phyloP scores from a whole-genome alignment of 1,140 invertebrate genomes.

The Scaptomyza graminum region DNA sequence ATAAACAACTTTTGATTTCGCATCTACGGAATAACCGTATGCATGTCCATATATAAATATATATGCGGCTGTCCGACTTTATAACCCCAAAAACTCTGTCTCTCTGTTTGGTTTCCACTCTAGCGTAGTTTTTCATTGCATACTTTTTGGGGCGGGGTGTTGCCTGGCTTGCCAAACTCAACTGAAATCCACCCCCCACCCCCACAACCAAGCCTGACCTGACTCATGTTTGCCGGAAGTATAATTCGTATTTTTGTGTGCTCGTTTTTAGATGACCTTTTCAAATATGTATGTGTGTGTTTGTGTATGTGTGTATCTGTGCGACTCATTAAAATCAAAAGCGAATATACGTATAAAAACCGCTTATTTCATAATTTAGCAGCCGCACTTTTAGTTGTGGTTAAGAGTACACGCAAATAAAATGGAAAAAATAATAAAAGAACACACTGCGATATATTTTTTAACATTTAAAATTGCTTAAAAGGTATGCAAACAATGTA shows the following conservation, averaged over 20 bases:
- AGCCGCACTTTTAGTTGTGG: slow-evolving; percentile 75
- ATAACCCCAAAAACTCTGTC: neutral
- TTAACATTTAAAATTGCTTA: slow-evolving; percentile 70
- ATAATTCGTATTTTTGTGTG: slow-evolving; percentile 41
- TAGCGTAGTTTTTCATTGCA: slow-evolving; percentile 42
- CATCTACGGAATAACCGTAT: slow-evolving; percentile 45
- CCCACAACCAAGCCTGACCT: neutral
- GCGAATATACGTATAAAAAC: slow-evolving; percentile 42
- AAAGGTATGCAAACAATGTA: slow-evolving; percentile 76
- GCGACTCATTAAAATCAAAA: slow-evolving; percentile 73
- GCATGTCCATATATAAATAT: too few relatives aligned
- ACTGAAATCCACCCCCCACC: too few relatives aligned
- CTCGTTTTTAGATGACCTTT: slow-evolving; percentile 65
- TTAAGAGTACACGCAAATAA: slow-evolving; percentile 38
- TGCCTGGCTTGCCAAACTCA: slow-evolving; percentile 13
- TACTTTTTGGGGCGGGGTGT: slow-evolving; percentile 57
- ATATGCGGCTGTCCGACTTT: slow-evolving; percentile 25
- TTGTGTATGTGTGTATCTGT: slow-evolving; percentile 6
- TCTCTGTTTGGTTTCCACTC: slow-evolving; percentile 1
- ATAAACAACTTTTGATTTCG: slow-evolving; percentile 82
- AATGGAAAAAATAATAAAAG: slow-evolving; percentile 26
- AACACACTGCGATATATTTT: neutral
- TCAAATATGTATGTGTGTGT: slow-evolving; percentile 31
- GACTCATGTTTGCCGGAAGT: slow-evolving; percentile 50
- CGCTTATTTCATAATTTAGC: slow-evolving; percentile 78